Base-by-base conservation (phyloP, 2,113 vertebrate species). In the Nannobrachium achirus region DNA sequence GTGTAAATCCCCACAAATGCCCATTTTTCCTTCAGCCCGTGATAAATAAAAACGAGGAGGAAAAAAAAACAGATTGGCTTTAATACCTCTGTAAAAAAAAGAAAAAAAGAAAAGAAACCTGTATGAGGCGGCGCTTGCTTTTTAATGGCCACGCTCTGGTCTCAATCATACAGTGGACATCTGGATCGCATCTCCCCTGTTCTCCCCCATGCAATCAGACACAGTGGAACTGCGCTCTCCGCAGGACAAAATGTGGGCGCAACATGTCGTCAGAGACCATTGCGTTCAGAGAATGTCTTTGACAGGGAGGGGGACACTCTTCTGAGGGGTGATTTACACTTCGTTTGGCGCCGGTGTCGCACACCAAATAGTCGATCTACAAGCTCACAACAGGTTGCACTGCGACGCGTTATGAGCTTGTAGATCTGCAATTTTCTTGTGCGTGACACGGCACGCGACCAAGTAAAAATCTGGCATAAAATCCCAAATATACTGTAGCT, bases 81-180 rank as follows among this genome's bases (percentile, higher is more conserved):
- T 65, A 64, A 72, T 78, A 72, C 61, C 72, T 66, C 56, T 59
- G 60, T 70, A 33, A 33, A 20, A 14, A 76, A 79, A 44, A 50
- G 70, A 1, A 33, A 19, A 14, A 76, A 79, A 44, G 71, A n/a
- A n/a, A 20, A 14, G 75, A 79, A 44, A 50, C 81, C 81, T 86
- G 84, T 91, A 84, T 82, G 91, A 93, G 81, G 84, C 85, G 86
- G 81, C 45, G 83, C 79, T 89, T 86, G 80, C 87, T 89, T 93
- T 93, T 93, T 93, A 93, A 92, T 89, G 89, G 88, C 81, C 76
- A 59, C 90, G 91, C 91, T 93, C 94, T 96, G 95, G 83, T 94
- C 95, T 92, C 91, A 89, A 94, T 97, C 94, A 93, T 82, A 81
- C 66, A 84, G 79, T 73, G 79, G 87, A 90, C 94, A 95, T 94